Percentiles rank a stretch among this genome's conserved stretches.
Evolutionary conservation across 2,888 invertebrate species (phyloP).

Genomic region (Netelia inedita): DNA sequence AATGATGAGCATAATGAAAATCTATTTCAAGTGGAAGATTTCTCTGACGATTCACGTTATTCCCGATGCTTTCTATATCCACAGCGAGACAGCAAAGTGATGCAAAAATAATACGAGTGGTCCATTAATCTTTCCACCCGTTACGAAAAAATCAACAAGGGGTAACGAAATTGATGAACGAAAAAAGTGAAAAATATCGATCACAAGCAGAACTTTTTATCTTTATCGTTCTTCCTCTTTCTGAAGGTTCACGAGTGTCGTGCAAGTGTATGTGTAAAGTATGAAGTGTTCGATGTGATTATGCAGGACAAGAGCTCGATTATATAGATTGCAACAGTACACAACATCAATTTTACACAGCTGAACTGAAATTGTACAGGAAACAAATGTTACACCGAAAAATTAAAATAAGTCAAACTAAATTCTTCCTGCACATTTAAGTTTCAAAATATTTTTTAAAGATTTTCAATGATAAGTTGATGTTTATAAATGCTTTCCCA

Average conservation of each 20-base stretch:
- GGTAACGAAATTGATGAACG: not conserved
- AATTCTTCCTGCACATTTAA: too few relatives aligned
- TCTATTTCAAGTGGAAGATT: not conserved
- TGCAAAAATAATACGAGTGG: too few relatives aligned
- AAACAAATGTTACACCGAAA: too few relatives aligned
- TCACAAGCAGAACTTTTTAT: not conserved
- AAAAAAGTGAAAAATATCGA: not conserved
- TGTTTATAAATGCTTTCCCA: too few relatives aligned
- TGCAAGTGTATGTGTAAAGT: conserved; percentile 38
- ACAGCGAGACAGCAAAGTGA: not conserved
- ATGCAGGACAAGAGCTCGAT: not conserved
- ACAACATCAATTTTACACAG: too few relatives aligned
- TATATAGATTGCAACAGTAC: too few relatives aligned
- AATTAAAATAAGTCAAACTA: too few relatives aligned
- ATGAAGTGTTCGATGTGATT: conserved; percentile 7
- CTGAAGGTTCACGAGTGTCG: conserved; percentile 11
- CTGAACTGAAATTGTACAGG: too few relatives aligned
- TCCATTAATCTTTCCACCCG: too few relatives aligned
- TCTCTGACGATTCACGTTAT: not conserved
- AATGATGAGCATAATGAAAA: not conserved
- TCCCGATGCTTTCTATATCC: not conserved
- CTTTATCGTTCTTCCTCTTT: not conserved
- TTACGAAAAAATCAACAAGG: not conserved
- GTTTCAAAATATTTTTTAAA: too few relatives aligned
- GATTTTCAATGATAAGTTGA: too few relatives aligned